These are phyloP conservation scores for Siphonodentalium dalli DNA, from an alignment of 2,888 invertebrate species.

Conservation along the genomic window DNA sequence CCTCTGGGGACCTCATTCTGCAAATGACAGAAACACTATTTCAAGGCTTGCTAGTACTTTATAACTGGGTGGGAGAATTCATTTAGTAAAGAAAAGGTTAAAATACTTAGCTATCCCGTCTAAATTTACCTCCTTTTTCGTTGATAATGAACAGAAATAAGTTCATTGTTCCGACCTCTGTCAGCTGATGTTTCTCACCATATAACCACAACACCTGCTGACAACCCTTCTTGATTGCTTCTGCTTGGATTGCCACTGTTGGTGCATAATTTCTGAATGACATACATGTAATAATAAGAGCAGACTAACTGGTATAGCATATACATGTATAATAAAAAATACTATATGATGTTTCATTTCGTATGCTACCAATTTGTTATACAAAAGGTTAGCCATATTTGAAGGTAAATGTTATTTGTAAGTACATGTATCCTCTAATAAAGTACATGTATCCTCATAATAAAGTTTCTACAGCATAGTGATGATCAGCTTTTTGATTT, in stretches of 20 bases:
- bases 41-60: neutral
- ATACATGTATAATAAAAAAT: neutral
- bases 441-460: no score
- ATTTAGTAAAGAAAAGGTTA: neutral
- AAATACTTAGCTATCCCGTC: neutral
- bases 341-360: no score
- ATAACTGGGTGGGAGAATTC: neutral
- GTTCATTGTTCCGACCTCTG: constrained; percentile 99
- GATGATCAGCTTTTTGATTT: no score
- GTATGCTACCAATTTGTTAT: no score
- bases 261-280: constrained; percentile 69
- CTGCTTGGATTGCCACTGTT: constrained; percentile 68
- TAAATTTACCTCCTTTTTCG: constrained; percentile 81
- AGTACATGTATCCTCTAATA: no score
- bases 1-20: no score
- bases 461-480: no score
- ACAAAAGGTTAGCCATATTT: no score
- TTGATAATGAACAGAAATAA: constrained; percentile 88
- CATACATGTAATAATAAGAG: neutral
- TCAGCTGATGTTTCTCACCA: constrained; percentile 89
- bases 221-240: constrained; percentile 81
- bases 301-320: neutral
- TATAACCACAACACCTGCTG: constrained; percentile 97
- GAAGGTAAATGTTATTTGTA: no score
- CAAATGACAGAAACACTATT: neutral